Evolutionary conservation across 1,140 invertebrate species (phyloP).

Genomic region (Artemia franciscana): DNA sequence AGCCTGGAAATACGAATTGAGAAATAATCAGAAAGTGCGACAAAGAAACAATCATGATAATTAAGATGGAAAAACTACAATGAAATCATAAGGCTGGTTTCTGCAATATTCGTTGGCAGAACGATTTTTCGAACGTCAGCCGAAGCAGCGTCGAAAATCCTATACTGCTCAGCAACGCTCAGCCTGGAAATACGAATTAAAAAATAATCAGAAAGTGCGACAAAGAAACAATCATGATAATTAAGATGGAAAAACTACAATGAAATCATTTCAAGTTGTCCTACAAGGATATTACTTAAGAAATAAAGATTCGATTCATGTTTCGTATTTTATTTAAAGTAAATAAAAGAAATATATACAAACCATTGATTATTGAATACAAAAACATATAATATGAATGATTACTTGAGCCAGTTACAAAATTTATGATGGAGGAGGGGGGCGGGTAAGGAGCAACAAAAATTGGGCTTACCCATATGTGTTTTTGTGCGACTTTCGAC

Average conservation of each 20-base stretch:
- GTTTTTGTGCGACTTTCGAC: no score
- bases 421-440: no score
- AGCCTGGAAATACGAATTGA: conserved; percentile 15
- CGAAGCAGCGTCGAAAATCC: conserved; percentile 20
- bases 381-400: no score
- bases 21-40: background rate
- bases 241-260: background rate
- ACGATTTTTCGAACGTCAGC: conserved; percentile 24
- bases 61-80: background rate
- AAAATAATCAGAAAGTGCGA: background rate
- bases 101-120: conserved; percentile 13
- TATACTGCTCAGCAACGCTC: conserved; percentile 22
- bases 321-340: no score
- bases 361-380: no score
- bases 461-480: no score
- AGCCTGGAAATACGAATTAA: conserved; percentile 15
- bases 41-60: background rate
- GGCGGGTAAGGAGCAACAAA: no score
- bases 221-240: background rate
- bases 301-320: no score
- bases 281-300: no score
- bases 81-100: background rate
- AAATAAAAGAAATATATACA: no score
- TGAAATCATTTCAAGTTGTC: no score
- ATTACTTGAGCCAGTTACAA: no score